Conservation (phyloP, 2,797 vertebrate genomes). For the Micropoecilia bifurca region DNA sequence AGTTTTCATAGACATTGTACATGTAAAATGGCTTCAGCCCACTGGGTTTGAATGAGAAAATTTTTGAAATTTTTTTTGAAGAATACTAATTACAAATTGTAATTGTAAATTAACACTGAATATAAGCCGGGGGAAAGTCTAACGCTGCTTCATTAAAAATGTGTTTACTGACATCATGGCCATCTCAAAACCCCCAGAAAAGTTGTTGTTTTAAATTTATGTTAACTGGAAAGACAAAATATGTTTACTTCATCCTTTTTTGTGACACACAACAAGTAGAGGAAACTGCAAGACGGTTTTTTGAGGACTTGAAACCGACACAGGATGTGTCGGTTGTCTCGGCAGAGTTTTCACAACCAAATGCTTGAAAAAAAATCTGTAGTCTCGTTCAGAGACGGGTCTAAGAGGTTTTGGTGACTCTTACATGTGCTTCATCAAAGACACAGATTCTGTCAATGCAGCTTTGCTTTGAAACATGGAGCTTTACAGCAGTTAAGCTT, state of each 20-base stretch:
- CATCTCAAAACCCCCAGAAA: not conserved
- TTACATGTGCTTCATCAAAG: not conserved
- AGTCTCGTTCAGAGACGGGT: not conserved
- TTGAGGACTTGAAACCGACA: not conserved
- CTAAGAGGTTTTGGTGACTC: too few species aligned
- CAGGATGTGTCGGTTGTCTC: not conserved
- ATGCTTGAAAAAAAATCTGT: not conserved
- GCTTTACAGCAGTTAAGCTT: not conserved
- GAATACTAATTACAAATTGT: not conserved
- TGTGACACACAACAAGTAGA: not conserved
- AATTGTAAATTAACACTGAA: not conserved
- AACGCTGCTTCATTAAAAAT: not conserved
- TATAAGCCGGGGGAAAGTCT: not conserved
- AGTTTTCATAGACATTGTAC: not conserved
- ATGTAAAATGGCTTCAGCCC: not conserved
- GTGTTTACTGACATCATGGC: not conserved
- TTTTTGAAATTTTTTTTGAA: not conserved
- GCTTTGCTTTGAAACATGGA: not conserved
- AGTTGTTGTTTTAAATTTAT: not conserved
- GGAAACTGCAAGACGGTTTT: not conserved
- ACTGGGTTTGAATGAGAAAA: not conserved
- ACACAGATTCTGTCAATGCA: not conserved
- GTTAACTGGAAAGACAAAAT: not conserved
- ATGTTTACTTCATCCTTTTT: not conserved
- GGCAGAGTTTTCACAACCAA: not conserved